A percentile compares a stretch with the other conserved stretches of the same genome.
These are phyloP conservation scores for Chymomyza costata DNA, from an alignment of 1,140 invertebrate genomes.

Conservation along the genomic window DNA sequence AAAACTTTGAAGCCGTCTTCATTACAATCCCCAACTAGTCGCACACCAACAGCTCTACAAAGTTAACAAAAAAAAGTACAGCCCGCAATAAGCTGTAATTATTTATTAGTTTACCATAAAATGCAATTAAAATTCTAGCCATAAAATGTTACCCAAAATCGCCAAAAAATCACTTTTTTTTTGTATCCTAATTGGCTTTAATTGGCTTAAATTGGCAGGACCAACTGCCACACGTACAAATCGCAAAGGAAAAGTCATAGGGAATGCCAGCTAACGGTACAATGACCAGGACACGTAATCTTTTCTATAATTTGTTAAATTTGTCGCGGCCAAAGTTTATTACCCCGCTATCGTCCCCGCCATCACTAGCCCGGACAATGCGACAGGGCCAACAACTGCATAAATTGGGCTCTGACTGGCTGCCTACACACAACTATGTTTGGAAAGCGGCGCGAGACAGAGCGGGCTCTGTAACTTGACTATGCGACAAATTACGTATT, in stretches of 20 bases:
- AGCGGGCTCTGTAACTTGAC: conserved; percentile 26
- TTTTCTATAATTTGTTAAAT: conserved; percentile 72
- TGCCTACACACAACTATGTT: conserved; percentile 31
- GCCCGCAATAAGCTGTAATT: conserved; percentile 13
- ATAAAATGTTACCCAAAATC: neutral
- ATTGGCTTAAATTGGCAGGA: conserved; percentile 48
- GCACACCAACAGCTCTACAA: too few species aligned
- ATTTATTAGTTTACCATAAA: conserved; percentile 6
- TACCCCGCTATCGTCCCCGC: conserved; percentile 47
- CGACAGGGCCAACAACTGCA: conserved; percentile 44
- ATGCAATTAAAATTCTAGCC: conserved; percentile 24
- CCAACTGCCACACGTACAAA: neutral
- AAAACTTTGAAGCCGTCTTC: too few species aligned
- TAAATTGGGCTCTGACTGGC: conserved; percentile 60
- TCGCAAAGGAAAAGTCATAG: conserved; percentile 4
- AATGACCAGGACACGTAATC: conserved; percentile 52
- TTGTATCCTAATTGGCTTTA: conserved; percentile 54
- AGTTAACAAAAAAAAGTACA: too few species aligned
- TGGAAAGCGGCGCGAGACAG: conserved; percentile 6
- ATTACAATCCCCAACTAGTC: too few species aligned
- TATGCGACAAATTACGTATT: conserved; percentile 56
- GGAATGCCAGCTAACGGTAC: too few species aligned
- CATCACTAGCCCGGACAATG: conserved; percentile 55
- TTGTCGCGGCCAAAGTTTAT: conserved; percentile 70
- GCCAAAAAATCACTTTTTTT: neutral